phyloP scores from a whole-genome alignment of 2,888 invertebrate genomes.

The Cheilosia pagana region DNA sequence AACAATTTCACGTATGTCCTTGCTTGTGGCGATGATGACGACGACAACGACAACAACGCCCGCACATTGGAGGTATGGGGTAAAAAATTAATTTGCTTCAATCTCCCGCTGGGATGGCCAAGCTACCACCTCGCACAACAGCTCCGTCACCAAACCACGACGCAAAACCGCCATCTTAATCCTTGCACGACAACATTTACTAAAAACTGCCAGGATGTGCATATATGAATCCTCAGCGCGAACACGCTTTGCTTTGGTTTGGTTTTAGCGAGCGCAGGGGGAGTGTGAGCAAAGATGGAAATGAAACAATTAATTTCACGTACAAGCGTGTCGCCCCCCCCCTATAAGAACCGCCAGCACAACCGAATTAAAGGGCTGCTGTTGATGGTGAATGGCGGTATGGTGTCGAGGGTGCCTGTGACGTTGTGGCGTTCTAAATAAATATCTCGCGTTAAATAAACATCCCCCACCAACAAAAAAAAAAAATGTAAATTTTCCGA shows the following conservation, averaged over 20 bases:
- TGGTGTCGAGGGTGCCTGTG: neutral
- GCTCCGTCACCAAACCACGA: conserved; percentile 21
- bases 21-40: conserved; percentile 4
- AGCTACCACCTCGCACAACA: conserved; percentile 9
- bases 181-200: conserved; percentile 47
- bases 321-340: neutral
- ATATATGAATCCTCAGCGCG: conserved; percentile 53
- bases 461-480: conserved; percentile 32
- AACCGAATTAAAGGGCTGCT: conserved; percentile 57
- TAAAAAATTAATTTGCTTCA: conserved; percentile 59
- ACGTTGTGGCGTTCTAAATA: conserved; percentile 59
- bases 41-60: neutral
- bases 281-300: conserved; percentile 59
- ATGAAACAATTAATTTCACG: conserved; percentile 68
- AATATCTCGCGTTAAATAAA: conserved; percentile 66
- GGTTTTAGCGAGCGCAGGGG: conserved; percentile 15
- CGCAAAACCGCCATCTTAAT: conserved; percentile 54
- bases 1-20: conserved; percentile 44
- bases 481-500: conserved; percentile 39
- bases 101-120: conserved; percentile 25
- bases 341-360: neutral
- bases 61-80: neutral
- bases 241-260: conserved; percentile 40
- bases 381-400: conserved; percentile 12
- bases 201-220: conserved; percentile 45